phyloP scores from a whole-genome alignment of 2,888 invertebrate species.

The Branchipolynoe longqiensis region DNA sequence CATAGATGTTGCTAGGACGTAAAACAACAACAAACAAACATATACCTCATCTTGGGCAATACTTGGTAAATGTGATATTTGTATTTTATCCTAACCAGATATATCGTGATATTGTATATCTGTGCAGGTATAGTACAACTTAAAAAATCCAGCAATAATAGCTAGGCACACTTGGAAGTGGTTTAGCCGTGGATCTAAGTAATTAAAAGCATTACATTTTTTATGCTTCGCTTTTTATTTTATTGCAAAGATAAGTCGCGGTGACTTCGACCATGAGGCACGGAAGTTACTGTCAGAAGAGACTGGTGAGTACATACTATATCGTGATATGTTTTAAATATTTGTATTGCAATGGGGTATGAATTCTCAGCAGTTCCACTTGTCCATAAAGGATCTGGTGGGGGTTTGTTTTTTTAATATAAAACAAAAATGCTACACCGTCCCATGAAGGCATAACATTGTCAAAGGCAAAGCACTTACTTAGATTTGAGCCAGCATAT shows the following conservation, averaged over 20 bases:
- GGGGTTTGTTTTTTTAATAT: not conserved
- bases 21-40: no score
- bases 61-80: no score
- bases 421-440: not conserved
- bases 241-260: conserved; percentile 86
- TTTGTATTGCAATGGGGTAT: not conserved
- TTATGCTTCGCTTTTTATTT: not conserved
- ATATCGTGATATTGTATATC: not conserved
- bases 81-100: no score
- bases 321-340: not conserved
- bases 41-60: no score
- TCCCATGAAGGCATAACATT: not conserved
- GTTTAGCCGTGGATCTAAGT: not conserved
- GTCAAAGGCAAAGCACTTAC: no score
- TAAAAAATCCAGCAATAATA: not conserved
- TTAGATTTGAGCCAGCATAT: not conserved
- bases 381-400: not conserved
- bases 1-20: no score
- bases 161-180: not conserved
- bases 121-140: not conserved
- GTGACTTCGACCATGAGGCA: conserved; percentile 91
- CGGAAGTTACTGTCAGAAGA: conserved; percentile 88
- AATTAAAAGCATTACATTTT: not conserved
- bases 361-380: not conserved
- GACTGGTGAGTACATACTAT: conserved; percentile 61